Base-by-base conservation (phyloP, 2,888 invertebrate species). In the Stomorhina lunata region DNA sequence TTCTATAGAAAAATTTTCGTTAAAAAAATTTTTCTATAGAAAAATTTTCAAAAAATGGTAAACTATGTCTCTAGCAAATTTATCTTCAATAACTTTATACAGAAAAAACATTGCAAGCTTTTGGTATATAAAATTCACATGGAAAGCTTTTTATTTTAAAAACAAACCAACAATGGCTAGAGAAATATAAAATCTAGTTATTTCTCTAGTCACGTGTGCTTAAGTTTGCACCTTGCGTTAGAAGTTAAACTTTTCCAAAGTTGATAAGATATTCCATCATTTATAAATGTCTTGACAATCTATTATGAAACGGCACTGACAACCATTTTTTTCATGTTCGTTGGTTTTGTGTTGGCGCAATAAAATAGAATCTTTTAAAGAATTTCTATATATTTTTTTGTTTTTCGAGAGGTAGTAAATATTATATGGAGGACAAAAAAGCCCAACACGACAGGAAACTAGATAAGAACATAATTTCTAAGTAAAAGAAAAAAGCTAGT, bases 361-460 rank as follows among this genome's bases (percentile, higher is more conserved):
- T n/a, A n/a, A 37, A 65, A 55, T 59, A 75, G 71, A 66, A 77
- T 77, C 59, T 72, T 61, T 68, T 84, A 85, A 84, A 85, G 84
- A 86, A 86, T 40, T 50, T 63, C 10, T 50, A 66, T 59, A n/a
- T 22, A n/a, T n/a, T n/a, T n/a, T n/a, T n/a, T n/a, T n/a, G n/a
- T n/a, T n/a, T n/a, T n/a, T n/a, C n/a, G n/a, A n/a, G n/a, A n/a
- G n/a, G n/a, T 29, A 7, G 25, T 1, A 22, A 2, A 66, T 7
- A 43, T 29, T 63, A 29, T 84, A 84, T 84, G 72, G 80, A 88
- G 89, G 89, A 90, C 89, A 90, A 89, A 80, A 78, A 63, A 90
- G 88, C 90, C 88, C n/a, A n/a, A 89, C 91, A 91, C 91, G 91
- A 91, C 91, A 91, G 91, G 91, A 91, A 91, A 87, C 90, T 86